Percentiles rank a stretch among this genome's conserved stretches.
Evolutionary conservation across 2,888 invertebrate species (phyloP).

Genomic region (Sarcophaga carnaria): DNA sequence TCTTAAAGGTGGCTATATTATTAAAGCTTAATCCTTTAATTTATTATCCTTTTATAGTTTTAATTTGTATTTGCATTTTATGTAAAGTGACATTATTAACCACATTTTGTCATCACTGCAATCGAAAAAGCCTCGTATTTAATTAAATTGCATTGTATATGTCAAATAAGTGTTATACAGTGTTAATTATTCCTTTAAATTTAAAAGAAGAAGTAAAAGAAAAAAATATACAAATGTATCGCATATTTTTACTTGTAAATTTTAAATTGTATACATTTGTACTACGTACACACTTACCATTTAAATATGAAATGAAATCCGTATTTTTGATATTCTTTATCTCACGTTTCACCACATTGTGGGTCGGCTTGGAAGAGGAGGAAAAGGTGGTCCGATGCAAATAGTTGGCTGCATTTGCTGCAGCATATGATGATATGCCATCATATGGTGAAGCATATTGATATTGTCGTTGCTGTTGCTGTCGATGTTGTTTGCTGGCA

Average conservation of each 20-base stretch:
- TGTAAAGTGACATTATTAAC: too few species aligned
- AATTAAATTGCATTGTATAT: too few species aligned
- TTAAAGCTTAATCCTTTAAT: too few species aligned
- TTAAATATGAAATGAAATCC: slow-evolving; percentile 66
- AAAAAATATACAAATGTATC: neutral
- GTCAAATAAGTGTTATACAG: too few species aligned
- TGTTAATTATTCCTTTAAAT: too few species aligned
- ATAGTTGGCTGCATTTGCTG: slow-evolving; percentile 53
- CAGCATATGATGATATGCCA: slow-evolving; percentile 57
- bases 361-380: neutral
- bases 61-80: too few species aligned
- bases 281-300: slow-evolving; percentile 55
- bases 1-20: too few species aligned
- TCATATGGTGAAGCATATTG: slow-evolving; percentile 50
- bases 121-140: too few species aligned
- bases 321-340: slow-evolving; percentile 52
- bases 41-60: too few species aligned
- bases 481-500: slow-evolving; percentile 38
- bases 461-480: slow-evolving; percentile 23
- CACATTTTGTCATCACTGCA: too few species aligned
- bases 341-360: slow-evolving; percentile 55
- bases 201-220: too few species aligned
- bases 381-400: slow-evolving; percentile 39
- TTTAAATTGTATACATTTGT: neutral
- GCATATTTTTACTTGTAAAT: neutral